Conservation (phyloP, 1,140 invertebrate genomes). For the Ylistrum balloti region DNA sequence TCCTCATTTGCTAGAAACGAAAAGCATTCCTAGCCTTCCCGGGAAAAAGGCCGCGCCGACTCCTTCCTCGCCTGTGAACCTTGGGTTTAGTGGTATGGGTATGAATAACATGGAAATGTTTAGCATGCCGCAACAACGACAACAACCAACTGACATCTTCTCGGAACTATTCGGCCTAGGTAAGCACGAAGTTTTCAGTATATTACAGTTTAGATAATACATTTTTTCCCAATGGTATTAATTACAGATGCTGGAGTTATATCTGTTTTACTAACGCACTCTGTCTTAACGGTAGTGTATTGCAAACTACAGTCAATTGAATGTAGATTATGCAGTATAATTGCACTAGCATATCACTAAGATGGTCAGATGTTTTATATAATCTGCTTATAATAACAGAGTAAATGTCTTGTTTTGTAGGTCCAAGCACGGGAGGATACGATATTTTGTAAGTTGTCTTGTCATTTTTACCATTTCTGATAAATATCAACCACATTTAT, state of each 20-base stretch:
- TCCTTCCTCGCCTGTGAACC: neutral
- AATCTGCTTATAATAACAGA: too few species aligned
- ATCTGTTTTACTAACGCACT: too few species aligned
- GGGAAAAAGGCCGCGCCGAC: neutral
- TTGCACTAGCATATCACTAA: too few species aligned
- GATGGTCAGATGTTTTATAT: too few species aligned
- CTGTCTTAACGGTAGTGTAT: too few species aligned
- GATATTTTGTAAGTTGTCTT: neutral
- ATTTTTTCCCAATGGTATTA: too few species aligned
- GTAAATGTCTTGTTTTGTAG: neutral
- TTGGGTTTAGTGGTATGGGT: neutral
- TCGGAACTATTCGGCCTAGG: neutral
- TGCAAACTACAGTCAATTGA: too few species aligned
- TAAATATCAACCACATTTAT: too few species aligned
- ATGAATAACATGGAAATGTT: neutral
- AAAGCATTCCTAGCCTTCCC: neutral
- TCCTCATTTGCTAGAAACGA: neutral
- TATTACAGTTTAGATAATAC: too few species aligned
- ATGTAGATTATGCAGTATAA: too few species aligned
- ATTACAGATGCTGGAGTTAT: too few species aligned
- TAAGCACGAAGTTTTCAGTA: too few species aligned
- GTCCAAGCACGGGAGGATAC: neutral
- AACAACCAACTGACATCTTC: neutral
- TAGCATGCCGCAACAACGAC: neutral
- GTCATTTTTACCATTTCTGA: neutral